A percentile compares a stretch with the other conserved stretches of the same genome.
These are phyloP conservation scores for Climacteris rufus DNA, from an alignment of 2,113 vertebrate species.

Conservation along the genomic window DNA sequence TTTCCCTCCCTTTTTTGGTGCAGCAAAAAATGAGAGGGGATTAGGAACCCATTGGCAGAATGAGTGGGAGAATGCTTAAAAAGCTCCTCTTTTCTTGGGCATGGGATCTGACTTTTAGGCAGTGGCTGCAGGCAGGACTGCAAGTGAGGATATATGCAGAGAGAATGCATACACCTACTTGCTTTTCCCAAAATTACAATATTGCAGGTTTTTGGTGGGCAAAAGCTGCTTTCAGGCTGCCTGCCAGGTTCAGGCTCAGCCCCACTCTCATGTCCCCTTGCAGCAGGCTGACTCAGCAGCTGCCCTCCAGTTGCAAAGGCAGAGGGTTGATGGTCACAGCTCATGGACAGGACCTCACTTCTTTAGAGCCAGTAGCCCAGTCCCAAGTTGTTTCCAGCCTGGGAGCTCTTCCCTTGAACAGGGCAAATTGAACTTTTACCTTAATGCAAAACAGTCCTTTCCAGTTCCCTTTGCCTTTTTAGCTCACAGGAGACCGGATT, in stretches of 20 bases:
- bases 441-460: background rate
- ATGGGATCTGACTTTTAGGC: background rate
- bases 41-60: background rate
- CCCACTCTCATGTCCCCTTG: accelerated
- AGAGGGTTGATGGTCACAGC: background rate
- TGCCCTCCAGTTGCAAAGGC: accelerated
- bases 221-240: background rate
- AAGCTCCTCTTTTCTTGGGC: background rate
- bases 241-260: background rate
- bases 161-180: background rate
- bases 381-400: background rate
- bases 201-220: background rate
- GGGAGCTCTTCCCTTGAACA: background rate
- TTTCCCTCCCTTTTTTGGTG: background rate
- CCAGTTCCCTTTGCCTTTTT: background rate
- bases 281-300: background rate
- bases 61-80: background rate
- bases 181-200: background rate
- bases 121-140: background rate
- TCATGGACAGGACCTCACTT: background rate
- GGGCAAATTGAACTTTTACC: background rate
- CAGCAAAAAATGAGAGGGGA: background rate
- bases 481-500: background rate
- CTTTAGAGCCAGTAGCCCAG: background rate
- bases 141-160: background rate